Evolutionary conservation across 2,888 invertebrate species (phyloP).

Genomic region (Nomada lathburiana): DNA sequence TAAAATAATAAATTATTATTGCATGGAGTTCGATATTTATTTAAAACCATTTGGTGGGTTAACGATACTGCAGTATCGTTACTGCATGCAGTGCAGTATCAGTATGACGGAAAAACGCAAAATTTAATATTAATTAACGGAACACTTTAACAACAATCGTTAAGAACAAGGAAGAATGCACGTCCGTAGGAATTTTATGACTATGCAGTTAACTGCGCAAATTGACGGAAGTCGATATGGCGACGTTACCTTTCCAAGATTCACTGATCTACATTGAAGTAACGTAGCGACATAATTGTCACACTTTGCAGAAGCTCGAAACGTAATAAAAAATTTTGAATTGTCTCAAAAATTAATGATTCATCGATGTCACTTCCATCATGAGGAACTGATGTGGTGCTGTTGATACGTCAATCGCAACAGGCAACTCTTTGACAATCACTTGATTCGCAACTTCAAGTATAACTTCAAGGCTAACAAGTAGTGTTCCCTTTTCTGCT

Average conservation of each 20-base stretch:
- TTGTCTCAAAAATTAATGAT: slow-evolving; percentile 4
- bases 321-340: slow-evolving; percentile 16
- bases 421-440: slow-evolving; percentile 39
- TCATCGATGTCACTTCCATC: slow-evolving; percentile 21
- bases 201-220: slow-evolving; percentile 46
- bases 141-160: not conserved
- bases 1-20: not conserved
- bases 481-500: slow-evolving; percentile 24
- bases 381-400: slow-evolving; percentile 12
- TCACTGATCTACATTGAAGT: slow-evolving; percentile 1
- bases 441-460: slow-evolving; percentile 25
- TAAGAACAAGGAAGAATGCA: not conserved
- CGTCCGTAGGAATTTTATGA: not conserved
- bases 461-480: slow-evolving; percentile 53
- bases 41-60: too few species aligned
- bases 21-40: not conserved
- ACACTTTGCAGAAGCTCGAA: too few species aligned
- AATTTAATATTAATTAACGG: not conserved
- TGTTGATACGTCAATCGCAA: slow-evolving; percentile 34
- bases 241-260: slow-evolving; percentile 36
- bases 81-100: too few species aligned
- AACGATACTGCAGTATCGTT: not conserved
- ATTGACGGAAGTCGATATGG: slow-evolving; percentile 49
- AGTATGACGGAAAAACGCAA: too few species aligned
- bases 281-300: not conserved